Evolutionary conservation across 2,113 vertebrate genomes (phyloP), one percentile per base, ranked within the genome.

Genomic region (Notechis scutatus): DNA sequence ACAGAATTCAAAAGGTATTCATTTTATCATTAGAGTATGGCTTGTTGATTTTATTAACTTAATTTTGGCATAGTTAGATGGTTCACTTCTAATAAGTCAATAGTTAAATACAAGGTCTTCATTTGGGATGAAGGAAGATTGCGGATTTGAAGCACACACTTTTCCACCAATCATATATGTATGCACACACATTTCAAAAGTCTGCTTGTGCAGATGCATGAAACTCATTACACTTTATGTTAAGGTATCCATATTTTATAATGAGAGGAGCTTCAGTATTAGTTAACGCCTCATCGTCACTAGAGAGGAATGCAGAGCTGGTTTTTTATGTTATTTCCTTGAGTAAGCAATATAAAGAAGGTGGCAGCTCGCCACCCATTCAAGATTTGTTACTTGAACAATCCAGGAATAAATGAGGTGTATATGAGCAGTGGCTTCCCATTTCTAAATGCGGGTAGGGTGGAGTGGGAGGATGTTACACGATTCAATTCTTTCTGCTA

Each of bases 141-240:
- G 47, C 85, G 47, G 64, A 26, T 47, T 3, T 9, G 91, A 94
- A 85, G 0, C 0, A 87, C 3, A 18, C 15, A 50, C 3, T 20
- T 34, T 39, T 59, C 85, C 42, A 59, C 23, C 55, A 92, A 93
- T 94, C 94, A 92, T 92, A 93, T 93, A 90, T 64, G 94, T 94
- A 29, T 64, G 11, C 14, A 69, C 12, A 69, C 12, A 15, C 64
- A n/a, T 86, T 91, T 57, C 4, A 86, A 29, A 85, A 56, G 5
- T 42, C 74, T 39, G 29, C 29, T 34, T 34, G 18, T 18, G 7
- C 74, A 81, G 74, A 81, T 81, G 39, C 34, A 42, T 81, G 74
- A 81, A 81, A 42, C 18, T 21, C 34, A 39, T 81, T 54, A 54
- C n/a, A 56, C 6, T 85, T 42, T 24, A 85, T 85, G 10, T 81